Base-by-base conservation (phyloP, 2,888 invertebrate genomes). In the Lasioglossum marginatum region DNA sequence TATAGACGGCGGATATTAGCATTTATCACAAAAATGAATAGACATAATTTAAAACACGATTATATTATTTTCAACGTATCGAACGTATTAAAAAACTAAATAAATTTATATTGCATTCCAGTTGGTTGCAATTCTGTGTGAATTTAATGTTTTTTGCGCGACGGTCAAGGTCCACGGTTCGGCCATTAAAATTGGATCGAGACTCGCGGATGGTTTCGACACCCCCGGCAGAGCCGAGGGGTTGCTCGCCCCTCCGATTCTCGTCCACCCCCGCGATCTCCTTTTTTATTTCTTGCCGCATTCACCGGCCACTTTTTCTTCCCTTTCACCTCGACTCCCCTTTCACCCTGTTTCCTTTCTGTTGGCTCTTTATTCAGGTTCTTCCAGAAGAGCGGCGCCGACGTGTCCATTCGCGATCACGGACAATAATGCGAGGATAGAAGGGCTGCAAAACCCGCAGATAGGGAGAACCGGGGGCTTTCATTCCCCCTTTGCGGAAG, bases 401-500 rank as follows among this genome's bases (percentile, higher is more conserved):
- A 77, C 79, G 75, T 60, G 86, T 74, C 83, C 77, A 74, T 73
- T 76, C 79, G 79, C 80, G 86, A 86, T 81, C 77, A 57, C 27
- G 63, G 37, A 86, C 66, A 78, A 82, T 85, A 77, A 87, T 43
- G 60, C 60, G 60, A 63, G 79, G 68, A 75, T 79, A 68, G 63
- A 52, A 37, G 75, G 66, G 43, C 70, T 48, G 71, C 27, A 57
- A 75, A 78, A 75, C 19, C 48, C 68, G 23, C 74, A 48, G 70
- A 82, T 74, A 73, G 57, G 19, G 45, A 60, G 60, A 14, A 27
- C 27, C 14, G 37, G 23, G 37, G 2, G n/a, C 37, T 57, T 82
- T 73, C 77, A 34, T 66, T 37, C 37, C 6, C 52, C 23, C 12
- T 37, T 10, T 66, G 34, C 40, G 16, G 27, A 31, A 40, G 71